A percentile compares a stretch with the other conserved stretches of the same genome.
Conservation (phyloP, 2,797 vertebrate genomes). For the Aldrovandia affinis region DNA sequence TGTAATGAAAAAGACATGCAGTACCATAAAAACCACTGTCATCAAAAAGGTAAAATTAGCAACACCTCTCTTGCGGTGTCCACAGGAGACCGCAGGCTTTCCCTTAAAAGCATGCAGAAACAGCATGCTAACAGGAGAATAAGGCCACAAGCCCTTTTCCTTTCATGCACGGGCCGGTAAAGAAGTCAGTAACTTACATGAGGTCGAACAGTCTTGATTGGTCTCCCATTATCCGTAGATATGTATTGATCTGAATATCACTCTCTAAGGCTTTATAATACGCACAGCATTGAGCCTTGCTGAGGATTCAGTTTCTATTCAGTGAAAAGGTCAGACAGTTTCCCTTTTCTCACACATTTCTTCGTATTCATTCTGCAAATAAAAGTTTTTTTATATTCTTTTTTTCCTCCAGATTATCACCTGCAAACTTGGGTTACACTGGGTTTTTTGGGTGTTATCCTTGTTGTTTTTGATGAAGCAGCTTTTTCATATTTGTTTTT, state of each 20-base stretch:
- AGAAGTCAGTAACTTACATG: not conserved
- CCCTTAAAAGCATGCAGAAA: conserved; percentile 30
- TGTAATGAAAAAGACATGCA: conserved; percentile 34
- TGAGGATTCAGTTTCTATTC: conserved; percentile 51
- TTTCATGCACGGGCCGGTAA: conserved; percentile 27
- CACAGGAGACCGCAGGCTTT: not conserved
- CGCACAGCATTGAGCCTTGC: conserved; percentile 50
- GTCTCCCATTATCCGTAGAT: conserved; percentile 34
- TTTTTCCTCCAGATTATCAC: conserved; percentile 62
- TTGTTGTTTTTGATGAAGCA: conserved; percentile 26
- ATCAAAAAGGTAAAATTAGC: not conserved
- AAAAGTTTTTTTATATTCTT: conserved; percentile 66
- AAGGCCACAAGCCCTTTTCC: conserved; percentile 22
- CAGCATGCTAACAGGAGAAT: conserved; percentile 38
- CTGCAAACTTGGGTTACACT: not conserved
- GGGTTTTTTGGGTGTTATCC: conserved; percentile 24
- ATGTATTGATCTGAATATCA: conserved; percentile 43
- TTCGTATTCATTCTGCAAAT: conserved; percentile 82
- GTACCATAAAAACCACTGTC: conserved; percentile 49
- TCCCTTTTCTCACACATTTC: conserved; percentile 73
- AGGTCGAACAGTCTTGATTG: not conserved
- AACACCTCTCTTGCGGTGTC: not conserved
- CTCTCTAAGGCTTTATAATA: conserved; percentile 44
- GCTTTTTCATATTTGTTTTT: not conserved
- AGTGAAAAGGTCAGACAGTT: conserved; percentile 55